Base-by-base conservation (phyloP, 2,888 invertebrate species). In the Meteorus cinctellus region DNA sequence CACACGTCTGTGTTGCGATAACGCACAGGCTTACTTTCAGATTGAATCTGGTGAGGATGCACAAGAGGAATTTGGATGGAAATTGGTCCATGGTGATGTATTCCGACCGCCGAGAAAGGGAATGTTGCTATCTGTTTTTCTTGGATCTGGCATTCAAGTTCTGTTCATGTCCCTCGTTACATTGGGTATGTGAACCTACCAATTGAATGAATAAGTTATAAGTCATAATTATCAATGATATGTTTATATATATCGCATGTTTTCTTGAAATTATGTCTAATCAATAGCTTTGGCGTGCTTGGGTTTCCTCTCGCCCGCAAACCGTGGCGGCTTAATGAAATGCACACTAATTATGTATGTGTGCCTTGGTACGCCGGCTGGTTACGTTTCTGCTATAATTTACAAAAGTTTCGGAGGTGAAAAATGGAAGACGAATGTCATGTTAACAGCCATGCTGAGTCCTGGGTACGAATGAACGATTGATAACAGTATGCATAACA, bases 391-490 rank as follows among this genome's bases (percentile, higher is more conserved):
- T 76, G 98, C 99, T 0, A 92, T 99, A 83, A 94, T 99, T 85
- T 99, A 99, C 91, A 99, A 99, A 92, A 98, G 98, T 90, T 98
- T 99, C 90, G 98, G 98, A 12, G 99, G 99, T 1, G 95, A 98
- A 81, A 96, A 98, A 86, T 99, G 99, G 99, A 99, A 99, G 91
- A 96, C 97, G 77, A 99, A 99, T 90, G 97, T 99, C 0, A 90
- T 99, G 74, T 92, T 99, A 48, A 99, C 99, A 0, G 97, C 98
- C 5, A 96, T 98, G 93, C 92, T 99, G 16, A 96, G 98, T 86
- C 98, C 99, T 1, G 99, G 99, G 98, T 98, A 90, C 12, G 4
- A 12, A 16, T 41, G 91, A 92, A 63, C 29, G 16, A 41, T 62
- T 27, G 29, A 45, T 68, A 48, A 48, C 62, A 55, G 12, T 51